These are phyloP conservation scores for Gorsachius magnificus DNA, from an alignment of 2,797 vertebrate species.

Conservation along the genomic window DNA sequence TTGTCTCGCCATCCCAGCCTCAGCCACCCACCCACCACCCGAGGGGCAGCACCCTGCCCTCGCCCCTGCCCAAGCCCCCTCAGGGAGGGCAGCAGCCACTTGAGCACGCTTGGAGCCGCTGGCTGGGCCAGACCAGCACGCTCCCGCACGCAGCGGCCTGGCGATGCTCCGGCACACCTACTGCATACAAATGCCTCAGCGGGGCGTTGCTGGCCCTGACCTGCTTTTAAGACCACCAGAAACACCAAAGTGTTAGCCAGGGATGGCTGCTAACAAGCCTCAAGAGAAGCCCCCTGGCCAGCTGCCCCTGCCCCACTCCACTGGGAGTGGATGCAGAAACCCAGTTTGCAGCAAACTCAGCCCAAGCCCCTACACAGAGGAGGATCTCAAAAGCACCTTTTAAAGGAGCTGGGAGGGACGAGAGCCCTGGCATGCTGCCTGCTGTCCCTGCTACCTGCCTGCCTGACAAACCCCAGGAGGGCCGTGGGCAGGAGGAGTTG, in stretches of 20 bases:
- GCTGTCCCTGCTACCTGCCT: not conserved
- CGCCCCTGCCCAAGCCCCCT: too few relatives aligned
- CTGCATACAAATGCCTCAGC: fast-evolving
- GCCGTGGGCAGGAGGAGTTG: not conserved
- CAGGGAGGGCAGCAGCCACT: not conserved
- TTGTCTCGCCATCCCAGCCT: not conserved
- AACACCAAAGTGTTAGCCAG: not conserved
- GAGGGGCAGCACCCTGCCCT: not conserved
- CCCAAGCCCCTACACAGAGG: not conserved
- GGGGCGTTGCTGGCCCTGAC: not conserved
- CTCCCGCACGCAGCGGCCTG: not conserved
- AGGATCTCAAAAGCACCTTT: not conserved
- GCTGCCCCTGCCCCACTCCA: not conserved
- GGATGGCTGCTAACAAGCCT: not conserved
- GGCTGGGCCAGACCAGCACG: not conserved
- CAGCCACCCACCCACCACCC: not conserved
- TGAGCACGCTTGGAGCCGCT: fast-evolving
- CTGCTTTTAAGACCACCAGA: not conserved
- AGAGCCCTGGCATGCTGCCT: not conserved
- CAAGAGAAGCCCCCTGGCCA: not conserved
- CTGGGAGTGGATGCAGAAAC: not conserved
- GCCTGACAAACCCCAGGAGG: not conserved
- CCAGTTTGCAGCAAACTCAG: not conserved
- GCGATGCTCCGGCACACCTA: not conserved
- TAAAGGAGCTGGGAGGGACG: not conserved